These are phyloP conservation scores for Troides helena DNA, from an alignment of 2,888 invertebrate genomes.

Conservation along the genomic window DNA sequence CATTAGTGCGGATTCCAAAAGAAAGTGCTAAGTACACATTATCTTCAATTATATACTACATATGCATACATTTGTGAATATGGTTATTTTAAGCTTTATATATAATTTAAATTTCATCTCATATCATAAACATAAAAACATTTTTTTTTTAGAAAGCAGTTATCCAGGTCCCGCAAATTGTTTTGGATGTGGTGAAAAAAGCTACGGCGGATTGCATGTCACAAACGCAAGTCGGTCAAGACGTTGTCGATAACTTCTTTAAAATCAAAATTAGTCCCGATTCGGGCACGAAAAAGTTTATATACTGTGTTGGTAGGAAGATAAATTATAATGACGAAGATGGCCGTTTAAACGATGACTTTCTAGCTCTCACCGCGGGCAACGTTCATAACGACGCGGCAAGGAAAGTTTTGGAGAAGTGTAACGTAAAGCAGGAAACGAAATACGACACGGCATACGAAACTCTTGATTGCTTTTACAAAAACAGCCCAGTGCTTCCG, in stretches of 20 bases:
- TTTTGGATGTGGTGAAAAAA: not conserved
- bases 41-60: too few species aligned
- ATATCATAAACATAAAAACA: not conserved
- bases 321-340: not conserved
- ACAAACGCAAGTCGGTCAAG: not conserved
- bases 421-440: not conserved
- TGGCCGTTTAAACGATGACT: not conserved
- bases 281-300: not conserved
- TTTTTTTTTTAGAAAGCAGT: not conserved
- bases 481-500: slow-evolving; percentile 5
- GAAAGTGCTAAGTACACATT: too few species aligned
- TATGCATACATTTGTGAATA: too few species aligned
- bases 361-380: not conserved
- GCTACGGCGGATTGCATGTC: not conserved
- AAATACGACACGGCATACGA: not conserved
- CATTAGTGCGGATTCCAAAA: too few species aligned
- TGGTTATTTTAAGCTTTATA: too few species aligned
- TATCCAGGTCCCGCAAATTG: not conserved
- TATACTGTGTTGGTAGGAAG: not conserved
- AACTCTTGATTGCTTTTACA: not conserved
- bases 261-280: not conserved
- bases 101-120: too few species aligned
- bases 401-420: not conserved
- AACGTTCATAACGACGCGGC: not conserved
- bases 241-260: not conserved